Percentiles rank a stretch among this genome's conserved stretches.
phyloP scores from a whole-genome alignment of 2,888 invertebrate genomes.

The Anorthoa munda region DNA sequence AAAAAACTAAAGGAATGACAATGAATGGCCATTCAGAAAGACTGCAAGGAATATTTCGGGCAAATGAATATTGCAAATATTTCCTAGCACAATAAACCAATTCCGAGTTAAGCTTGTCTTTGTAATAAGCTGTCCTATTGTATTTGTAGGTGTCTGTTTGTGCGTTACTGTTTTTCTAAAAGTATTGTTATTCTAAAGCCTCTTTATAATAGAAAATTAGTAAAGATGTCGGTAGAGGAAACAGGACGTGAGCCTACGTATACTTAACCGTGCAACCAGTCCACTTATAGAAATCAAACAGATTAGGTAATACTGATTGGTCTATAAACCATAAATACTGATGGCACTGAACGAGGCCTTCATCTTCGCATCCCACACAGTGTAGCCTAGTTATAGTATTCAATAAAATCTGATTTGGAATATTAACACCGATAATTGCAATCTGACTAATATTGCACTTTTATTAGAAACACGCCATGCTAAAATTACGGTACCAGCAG shows the following conservation, averaged over 20 bases:
- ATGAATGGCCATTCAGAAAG: background rate
- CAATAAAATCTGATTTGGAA: conserved; percentile 10
- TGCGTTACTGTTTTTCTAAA: too few species aligned
- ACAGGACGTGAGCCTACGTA: too few species aligned
- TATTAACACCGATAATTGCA: conserved; percentile 9
- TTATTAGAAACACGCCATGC: too few species aligned
- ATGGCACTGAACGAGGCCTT: conserved; percentile 30
- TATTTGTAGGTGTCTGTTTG: too few species aligned
- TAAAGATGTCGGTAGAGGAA: too few species aligned
- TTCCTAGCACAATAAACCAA: background rate
- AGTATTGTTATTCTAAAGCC: too few species aligned
- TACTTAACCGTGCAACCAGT: too few species aligned
- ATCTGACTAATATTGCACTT: conserved; percentile 17
- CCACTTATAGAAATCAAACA: too few species aligned
- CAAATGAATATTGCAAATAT: background rate
- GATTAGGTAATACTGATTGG: conserved; percentile 12
- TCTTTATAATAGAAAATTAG: too few species aligned
- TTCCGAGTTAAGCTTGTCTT: too few species aligned
- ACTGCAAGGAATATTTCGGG: background rate
- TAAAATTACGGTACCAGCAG: conserved; percentile 4
- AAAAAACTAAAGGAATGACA: background rate
- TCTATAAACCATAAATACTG: conserved; percentile 19
- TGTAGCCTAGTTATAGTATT: conserved; percentile 1
- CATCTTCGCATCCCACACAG: conserved; percentile 19
- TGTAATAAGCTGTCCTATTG: too few species aligned